Conservation (phyloP, 2,113 vertebrate species). For the Crotophaga sulcirostris region DNA sequence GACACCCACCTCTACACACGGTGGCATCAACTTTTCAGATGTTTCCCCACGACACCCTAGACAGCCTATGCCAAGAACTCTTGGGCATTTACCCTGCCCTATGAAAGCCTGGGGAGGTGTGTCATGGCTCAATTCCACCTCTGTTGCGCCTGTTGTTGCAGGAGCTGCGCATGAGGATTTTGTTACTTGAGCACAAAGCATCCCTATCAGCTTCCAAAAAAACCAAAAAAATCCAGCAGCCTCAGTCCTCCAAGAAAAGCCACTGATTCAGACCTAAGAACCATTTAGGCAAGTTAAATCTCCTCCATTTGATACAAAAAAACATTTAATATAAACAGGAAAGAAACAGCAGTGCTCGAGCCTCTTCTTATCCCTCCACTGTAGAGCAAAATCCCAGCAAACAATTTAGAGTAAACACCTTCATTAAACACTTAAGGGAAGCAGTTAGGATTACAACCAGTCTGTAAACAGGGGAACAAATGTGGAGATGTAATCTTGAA, state of each 20-base stretch:
- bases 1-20: accelerated
- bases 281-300: background rate
- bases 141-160: background rate
- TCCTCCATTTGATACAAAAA: background rate
- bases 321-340: background rate
- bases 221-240: background rate
- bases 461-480: conserved; percentile 28
- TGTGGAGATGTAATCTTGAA: background rate
- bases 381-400: conserved; percentile 24
- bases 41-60: background rate
- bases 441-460: background rate
- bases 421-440: conserved; percentile 44
- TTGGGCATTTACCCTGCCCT: background rate
- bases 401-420: conserved; percentile 48
- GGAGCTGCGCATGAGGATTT: background rate
- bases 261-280: background rate
- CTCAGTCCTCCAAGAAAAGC: background rate
- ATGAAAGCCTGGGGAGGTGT: accelerated
- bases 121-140: background rate
- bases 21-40: background rate
- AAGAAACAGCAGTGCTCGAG: background rate
- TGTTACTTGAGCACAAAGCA: background rate
- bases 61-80: background rate
- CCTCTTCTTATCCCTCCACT: background rate
- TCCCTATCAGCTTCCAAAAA: background rate